A percentile compares a stretch with the other conserved stretches of the same genome.
Evolutionary conservation across 2,888 invertebrate genomes (phyloP).

Genomic region (Myathropa florea): DNA sequence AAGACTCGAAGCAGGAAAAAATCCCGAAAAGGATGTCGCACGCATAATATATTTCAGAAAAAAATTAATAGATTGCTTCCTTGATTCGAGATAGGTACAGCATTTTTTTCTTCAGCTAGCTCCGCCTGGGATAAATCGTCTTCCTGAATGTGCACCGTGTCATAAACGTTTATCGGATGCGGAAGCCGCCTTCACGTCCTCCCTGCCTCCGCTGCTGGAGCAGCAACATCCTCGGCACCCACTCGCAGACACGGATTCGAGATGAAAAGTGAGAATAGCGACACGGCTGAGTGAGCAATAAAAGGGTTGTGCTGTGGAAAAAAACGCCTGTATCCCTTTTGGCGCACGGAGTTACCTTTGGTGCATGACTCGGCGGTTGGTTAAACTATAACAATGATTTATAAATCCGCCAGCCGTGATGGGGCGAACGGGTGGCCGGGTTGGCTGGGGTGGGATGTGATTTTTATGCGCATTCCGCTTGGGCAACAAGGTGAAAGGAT

Average conservation of each 20-base stretch:
- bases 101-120: constrained; percentile 37
- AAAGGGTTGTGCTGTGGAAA: constrained; percentile 62
- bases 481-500: constrained; percentile 68
- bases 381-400: constrained; percentile 70
- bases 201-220: background rate
- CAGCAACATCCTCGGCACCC: constrained; percentile 25
- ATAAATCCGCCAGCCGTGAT: constrained; percentile 39
- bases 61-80: constrained; percentile 70
- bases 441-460: constrained; percentile 35
- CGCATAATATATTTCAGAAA: constrained; percentile 68
- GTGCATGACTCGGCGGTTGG: constrained; percentile 65
- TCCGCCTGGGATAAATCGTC: constrained; percentile 63
- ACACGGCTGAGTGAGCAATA: constrained; percentile 70
- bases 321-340: constrained; percentile 34
- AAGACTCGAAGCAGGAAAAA: background rate
- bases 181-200: constrained; percentile 55
- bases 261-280: constrained; percentile 68
- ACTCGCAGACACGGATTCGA: constrained; percentile 10
- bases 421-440: background rate
- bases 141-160: constrained; percentile 71
- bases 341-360: constrained; percentile 57
- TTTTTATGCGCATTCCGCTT: constrained; percentile 64
- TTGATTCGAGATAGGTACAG: constrained; percentile 54
- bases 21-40: constrained; percentile 62
- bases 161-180: constrained; percentile 70